Base-by-base conservation (phyloP, 1,140 invertebrate species). In the Orchestia grillus region DNA sequence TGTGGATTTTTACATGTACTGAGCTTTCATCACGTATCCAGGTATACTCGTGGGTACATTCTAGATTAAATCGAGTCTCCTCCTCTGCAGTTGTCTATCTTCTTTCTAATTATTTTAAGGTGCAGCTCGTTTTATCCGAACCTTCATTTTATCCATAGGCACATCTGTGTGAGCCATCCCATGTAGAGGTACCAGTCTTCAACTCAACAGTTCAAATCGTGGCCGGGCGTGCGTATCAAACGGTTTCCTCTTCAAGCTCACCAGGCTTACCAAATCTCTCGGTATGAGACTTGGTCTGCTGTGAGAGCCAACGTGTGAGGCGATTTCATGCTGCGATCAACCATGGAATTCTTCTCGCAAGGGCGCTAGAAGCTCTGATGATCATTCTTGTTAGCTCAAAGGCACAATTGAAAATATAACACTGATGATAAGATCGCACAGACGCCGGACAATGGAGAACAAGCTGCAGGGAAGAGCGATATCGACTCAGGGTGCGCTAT, bases 391-490 rank as follows among this genome's bases (percentile, higher is more conserved):
- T 94, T 94, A 94, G 92, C 92, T 94, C 92, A 45, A 94, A 94
- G 44, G 92, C 44, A 94, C 92, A 94, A 94, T 94, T 94, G 92
- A 94, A 94, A 94, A 94, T 94, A 94, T 94, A 94, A 94, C 92
- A 94, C 92, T 40, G 92, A 45, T 44, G 92, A 94, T 94, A 94
- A 94, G 92, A 94, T 94, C 92, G 36, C 36, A n/a, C 0, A 45
- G 92, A 94, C 43, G 92, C 44, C 40, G 92, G 43, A 94, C 92
- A 94, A 94, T 94, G 44, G 92, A 44, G 43, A 45, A 94, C 44
- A 44, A 94, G 92, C 92, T 44, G 92, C 92, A 94, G 92, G 92
- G 92, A 94, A 94, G 92, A 40, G 44, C 44, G 44, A 94, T 94
- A 94, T 45, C 44, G 92, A 47, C 44, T 11, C 41, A 94, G 44